Base-by-base conservation (phyloP, 2,113 vertebrate genomes). In the Hemiscyllium ocellatum region DNA sequence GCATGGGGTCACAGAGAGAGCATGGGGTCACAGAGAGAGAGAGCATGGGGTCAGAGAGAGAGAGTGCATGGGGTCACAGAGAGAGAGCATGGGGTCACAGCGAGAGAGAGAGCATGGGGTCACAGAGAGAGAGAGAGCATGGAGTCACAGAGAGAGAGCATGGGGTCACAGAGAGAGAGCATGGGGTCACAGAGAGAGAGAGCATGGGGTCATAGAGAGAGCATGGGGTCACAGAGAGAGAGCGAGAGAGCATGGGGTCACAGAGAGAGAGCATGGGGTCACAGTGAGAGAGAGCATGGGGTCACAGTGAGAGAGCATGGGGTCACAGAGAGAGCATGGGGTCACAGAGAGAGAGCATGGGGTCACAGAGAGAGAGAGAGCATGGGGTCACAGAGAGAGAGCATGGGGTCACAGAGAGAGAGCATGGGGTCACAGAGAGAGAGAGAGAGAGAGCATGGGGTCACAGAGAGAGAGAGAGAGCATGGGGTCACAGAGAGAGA, bases 61-160 rank as follows among this genome's bases (percentile, higher is more conserved):
- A n/a, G n/a, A n/a, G n/a, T 98, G 96, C n/a, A 91, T 85, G 96
- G 29, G 96, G 42, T 47, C 42, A 47, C 42, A 47, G 42, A 47
- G 42, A 47, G 42, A 47, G 42, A n/a, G n/a, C n/a, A n/a, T n/a
- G n/a, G n/a, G n/a, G n/a, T n/a, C n/a, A n/a, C n/a, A n/a, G n/a
- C n/a, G n/a, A n/a, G n/a, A n/a, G n/a, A n/a, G n/a, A n/a, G n/a
- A n/a, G 96, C n/a, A 91, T 85, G 96, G 29, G 96, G 42, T 47
- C 42, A 47, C 42, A 47, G 42, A 47, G 42, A 47, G 42, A 47
- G 42, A n/a, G n/a, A n/a, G n/a, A n/a, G 96, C n/a, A 91, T 85
- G 96, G 29, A 95, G 42, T 47, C 42, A 47, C 42, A 47, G 42
- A 47, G 42, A 47, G 42, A 47, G 42, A n/a, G 96, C n/a, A 91